Percentiles rank a stretch among this genome's conserved stretches.
Conservation (phyloP, 2,888 invertebrate species). For the Ectobius pallidus region DNA sequence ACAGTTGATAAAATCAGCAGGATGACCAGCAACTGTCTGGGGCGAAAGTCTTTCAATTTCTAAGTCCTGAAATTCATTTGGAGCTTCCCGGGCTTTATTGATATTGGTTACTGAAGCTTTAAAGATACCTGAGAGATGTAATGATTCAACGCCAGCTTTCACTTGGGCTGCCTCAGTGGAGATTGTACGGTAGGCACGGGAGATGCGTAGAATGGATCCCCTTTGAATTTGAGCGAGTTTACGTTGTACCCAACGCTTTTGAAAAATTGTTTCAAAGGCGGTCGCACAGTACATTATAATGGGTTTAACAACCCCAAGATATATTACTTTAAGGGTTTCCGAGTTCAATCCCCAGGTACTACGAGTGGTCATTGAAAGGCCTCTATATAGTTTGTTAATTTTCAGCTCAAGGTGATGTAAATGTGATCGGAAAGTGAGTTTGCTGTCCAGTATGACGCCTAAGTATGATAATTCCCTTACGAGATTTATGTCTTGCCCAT, state of each 20-base stretch:
- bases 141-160: not conserved
- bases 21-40: too few relatives aligned
- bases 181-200: not conserved
- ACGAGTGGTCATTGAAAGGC: not conserved
- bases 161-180: not conserved
- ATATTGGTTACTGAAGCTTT: not conserved
- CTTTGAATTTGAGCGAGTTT: not conserved
- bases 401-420: not conserved
- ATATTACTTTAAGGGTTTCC: not conserved
- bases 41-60: too few relatives aligned
- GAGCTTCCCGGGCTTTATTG: not conserved
- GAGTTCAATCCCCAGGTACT: not conserved
- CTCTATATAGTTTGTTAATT: not conserved
- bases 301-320: not conserved
- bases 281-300: not conserved
- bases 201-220: not conserved
- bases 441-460: not conserved
- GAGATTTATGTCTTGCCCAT: not conserved
- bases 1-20: too few relatives aligned
- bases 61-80: too few relatives aligned
- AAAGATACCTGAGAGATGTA: not conserved
- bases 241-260: not conserved
- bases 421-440: not conserved
- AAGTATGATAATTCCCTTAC: not conserved
- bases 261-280: not conserved